Evolutionary conservation across 2,888 invertebrate species (phyloP).

Genomic region (Linnaemya vulpina): DNA sequence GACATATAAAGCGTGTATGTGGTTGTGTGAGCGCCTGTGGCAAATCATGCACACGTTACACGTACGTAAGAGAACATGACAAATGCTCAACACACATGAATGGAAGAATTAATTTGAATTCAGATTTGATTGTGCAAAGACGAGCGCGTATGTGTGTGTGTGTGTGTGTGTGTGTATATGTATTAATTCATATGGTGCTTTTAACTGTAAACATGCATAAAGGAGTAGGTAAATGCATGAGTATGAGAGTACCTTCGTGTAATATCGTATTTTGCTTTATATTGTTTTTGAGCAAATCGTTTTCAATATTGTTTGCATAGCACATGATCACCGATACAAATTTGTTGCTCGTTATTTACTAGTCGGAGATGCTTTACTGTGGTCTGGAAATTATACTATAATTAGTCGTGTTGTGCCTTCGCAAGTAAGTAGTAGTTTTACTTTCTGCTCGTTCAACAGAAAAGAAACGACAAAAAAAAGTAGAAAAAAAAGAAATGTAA

Average conservation of each 20-base stretch:
- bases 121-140: neutral
- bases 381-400: slow-evolving; percentile 81
- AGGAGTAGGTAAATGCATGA: slow-evolving; percentile 50
- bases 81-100: slow-evolving; percentile 3
- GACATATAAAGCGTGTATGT: neutral
- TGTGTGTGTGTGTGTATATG: neutral
- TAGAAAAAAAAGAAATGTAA: slow-evolving; percentile 19
- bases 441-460: slow-evolving; percentile 59
- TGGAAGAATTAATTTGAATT: slow-evolving; percentile 27
- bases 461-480: too few relatives aligned
- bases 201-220: slow-evolving; percentile 54
- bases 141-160: neutral
- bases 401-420: slow-evolving; percentile 83
- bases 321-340: slow-evolving; percentile 34
- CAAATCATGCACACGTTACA: neutral
- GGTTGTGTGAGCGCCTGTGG: neutral
- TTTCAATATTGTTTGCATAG: slow-evolving; percentile 13
- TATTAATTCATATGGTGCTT: slow-evolving; percentile 1
- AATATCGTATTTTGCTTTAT: slow-evolving; percentile 24
- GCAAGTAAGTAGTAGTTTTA: slow-evolving; percentile 83
- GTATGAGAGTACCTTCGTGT: slow-evolving; percentile 43
- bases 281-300: slow-evolving; percentile 27
- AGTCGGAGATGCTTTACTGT: slow-evolving; percentile 74
- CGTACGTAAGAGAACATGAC: neutral
- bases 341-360: slow-evolving; percentile 47